Conservation (phyloP, 1,140 invertebrate species). For the Linepithema humile region DNA sequence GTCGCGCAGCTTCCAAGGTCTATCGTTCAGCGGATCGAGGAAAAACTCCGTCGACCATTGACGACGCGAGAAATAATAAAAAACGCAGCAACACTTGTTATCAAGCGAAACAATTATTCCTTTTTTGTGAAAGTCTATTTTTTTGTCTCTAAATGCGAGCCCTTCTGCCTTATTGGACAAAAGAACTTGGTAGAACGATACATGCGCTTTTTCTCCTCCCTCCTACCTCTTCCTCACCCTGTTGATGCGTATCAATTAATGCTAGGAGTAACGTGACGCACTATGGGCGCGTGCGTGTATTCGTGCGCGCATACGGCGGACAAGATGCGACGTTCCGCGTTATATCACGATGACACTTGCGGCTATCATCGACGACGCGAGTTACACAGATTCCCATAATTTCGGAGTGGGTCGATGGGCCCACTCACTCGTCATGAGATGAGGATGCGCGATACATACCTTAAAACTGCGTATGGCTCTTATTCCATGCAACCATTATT, state of each 20-base stretch:
- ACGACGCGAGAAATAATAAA: not conserved
- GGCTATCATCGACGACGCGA: not conserved
- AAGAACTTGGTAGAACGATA: too few species aligned
- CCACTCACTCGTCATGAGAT: not conserved
- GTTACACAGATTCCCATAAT: not conserved
- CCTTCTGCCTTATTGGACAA: too few species aligned
- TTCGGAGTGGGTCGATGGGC: not conserved
- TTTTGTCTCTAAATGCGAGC: too few species aligned
- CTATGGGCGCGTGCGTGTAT: not conserved
- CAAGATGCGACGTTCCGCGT: too few species aligned
- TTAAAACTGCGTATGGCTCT: not conserved
- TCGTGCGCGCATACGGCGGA: not conserved
- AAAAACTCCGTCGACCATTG: not conserved
- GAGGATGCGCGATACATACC: constrained; percentile 13
- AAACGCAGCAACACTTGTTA: not conserved
- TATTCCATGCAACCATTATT: constrained; percentile 23
- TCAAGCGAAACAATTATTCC: not conserved
- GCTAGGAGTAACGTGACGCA: constrained; percentile 11
- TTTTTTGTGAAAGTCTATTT: not conserved
- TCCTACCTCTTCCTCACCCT: too few species aligned
- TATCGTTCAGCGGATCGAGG: not conserved
- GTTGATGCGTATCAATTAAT: not conserved
- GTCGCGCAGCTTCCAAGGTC: not conserved
- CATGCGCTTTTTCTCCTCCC: not conserved
- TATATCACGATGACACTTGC: not conserved